A percentile compares a stretch with the other conserved stretches of the same genome.
Evolutionary conservation across 2,113 vertebrate species (phyloP).

Genomic region (Electrona antarctica): DNA sequence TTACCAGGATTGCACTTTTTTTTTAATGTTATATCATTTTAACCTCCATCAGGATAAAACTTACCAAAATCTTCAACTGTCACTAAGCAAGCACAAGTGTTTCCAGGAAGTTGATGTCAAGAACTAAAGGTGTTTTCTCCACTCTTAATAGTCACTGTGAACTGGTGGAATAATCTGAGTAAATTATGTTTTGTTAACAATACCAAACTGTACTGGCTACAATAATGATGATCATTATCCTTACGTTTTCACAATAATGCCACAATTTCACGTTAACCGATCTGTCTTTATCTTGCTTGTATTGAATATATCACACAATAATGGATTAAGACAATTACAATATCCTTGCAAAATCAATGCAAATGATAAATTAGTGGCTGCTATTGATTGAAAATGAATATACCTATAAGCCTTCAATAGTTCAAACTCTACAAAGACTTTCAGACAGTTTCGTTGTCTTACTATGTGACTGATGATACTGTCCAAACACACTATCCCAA

Average conservation of each 20-base stretch:
- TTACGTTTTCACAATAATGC: conserved; percentile 14
- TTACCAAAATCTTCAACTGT: conserved; percentile 24
- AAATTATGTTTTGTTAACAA: conserved; percentile 34
- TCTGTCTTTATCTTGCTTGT: conserved; percentile 23
- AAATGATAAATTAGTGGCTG: conserved; percentile 23
- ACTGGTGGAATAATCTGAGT: conserved; percentile 18
- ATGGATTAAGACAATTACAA: conserved; percentile 30
- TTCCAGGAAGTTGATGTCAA: conserved; percentile 25
- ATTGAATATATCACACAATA: conserved; percentile 16
- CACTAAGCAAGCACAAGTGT: conserved; percentile 25
- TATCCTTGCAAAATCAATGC: conserved; percentile 26
- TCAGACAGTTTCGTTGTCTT: conserved; percentile 38
- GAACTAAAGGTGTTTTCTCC: conserved; percentile 11
- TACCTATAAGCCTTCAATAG: background rate
- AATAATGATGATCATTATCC: background rate
- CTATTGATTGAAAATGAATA: conserved; percentile 16
- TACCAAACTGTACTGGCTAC: conserved; percentile 41
- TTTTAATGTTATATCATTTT: too few relatives aligned
- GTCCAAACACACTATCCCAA: conserved; percentile 31
- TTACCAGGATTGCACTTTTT: too few relatives aligned
- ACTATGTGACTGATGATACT: conserved; percentile 38
- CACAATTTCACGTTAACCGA: background rate
- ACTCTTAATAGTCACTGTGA: conserved; percentile 64
- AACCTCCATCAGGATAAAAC: conserved; percentile 13
- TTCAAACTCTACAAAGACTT: conserved; percentile 25